Conservation (phyloP, 2,888 invertebrate species). For the Neocrepidodera transversa region DNA sequence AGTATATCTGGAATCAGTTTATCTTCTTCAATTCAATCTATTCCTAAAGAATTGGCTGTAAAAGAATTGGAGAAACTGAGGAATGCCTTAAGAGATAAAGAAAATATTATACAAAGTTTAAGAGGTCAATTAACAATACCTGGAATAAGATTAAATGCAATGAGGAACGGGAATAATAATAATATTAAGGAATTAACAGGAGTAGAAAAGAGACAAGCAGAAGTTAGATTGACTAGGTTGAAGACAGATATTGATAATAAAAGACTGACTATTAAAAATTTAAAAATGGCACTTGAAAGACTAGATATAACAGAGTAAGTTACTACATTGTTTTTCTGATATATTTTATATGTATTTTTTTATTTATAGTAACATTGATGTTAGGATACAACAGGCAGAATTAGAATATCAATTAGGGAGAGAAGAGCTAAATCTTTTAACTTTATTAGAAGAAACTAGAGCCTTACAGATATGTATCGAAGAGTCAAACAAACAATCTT, state of each 20-base stretch:
- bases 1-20: slow-evolving; percentile 52
- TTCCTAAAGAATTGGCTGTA: slow-evolving; percentile 59
- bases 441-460: slow-evolving; percentile 83
- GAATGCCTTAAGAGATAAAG: slow-evolving; percentile 78
- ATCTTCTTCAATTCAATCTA: slow-evolving; percentile 54
- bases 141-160: slow-evolving; percentile 42
- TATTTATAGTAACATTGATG: slow-evolving; percentile 80
- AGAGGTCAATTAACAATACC: slow-evolving; percentile 74
- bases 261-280: slow-evolving; percentile 79
- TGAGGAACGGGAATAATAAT: slow-evolving; percentile 46
- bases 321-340: neutral
- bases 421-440: slow-evolving; percentile 85
- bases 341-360: slow-evolving; percentile 1
- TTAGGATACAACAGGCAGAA: slow-evolving; percentile 88
- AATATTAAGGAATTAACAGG: slow-evolving; percentile 60
- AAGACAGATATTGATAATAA: slow-evolving; percentile 79
- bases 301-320: slow-evolving; percentile 89
- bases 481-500: slow-evolving; percentile 62
- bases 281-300: slow-evolving; percentile 80
- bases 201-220: slow-evolving; percentile 66
- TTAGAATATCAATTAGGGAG: slow-evolving; percentile 87
- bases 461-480: slow-evolving; percentile 81
- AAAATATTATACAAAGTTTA: slow-evolving; percentile 80
- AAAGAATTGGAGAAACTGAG: slow-evolving; percentile 74
- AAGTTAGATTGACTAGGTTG: slow-evolving; percentile 67